Evolutionary conservation across 23 tunicate species (phyloP).

Genomic region (Trididemnum nubilum): DNA sequence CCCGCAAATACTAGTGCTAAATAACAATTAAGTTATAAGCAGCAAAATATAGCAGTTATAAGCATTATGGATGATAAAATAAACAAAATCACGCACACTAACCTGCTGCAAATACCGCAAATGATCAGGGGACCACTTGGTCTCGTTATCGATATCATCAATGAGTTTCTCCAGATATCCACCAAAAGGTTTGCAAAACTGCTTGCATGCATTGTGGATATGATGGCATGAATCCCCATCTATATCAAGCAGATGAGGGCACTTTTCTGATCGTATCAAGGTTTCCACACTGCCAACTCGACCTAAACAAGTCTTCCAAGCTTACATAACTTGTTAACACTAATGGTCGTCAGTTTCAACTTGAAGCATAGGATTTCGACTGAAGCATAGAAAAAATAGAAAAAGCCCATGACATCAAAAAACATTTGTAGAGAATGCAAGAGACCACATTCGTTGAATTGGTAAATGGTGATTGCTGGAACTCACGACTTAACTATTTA

Average conservation of each 20-base stretch:
- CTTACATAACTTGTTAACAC: neutral
- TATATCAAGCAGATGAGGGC: slow-evolving; percentile 3
- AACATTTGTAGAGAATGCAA: neutral
- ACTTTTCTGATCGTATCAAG: neutral
- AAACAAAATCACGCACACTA: neutral
- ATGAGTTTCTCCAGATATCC: neutral
- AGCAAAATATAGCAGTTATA: neutral
- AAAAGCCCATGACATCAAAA: too few species aligned
- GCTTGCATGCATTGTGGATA: slow-evolving; percentile 12
- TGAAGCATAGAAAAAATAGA: too few species aligned
- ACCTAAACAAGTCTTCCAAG: neutral
- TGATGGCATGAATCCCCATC: slow-evolving; percentile 12
- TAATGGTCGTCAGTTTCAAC: neutral
- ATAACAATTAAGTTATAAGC: neutral
- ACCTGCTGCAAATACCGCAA: neutral
- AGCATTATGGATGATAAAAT: neutral
- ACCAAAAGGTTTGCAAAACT: slow-evolving; percentile 11
- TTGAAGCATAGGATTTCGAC: neutral
- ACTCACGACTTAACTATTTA: neutral
- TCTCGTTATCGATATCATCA: neutral
- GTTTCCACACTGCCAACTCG: slow-evolving; percentile 7
- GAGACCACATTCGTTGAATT: neutral
- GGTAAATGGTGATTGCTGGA: neutral
- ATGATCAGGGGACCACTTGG: slow-evolving; percentile 5
- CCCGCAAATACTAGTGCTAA: neutral